Evolutionary conservation across 2,888 invertebrate species (phyloP), one percentile per base, ranked within the genome.

Genomic region (Archaeoteleia sp.): DNA sequence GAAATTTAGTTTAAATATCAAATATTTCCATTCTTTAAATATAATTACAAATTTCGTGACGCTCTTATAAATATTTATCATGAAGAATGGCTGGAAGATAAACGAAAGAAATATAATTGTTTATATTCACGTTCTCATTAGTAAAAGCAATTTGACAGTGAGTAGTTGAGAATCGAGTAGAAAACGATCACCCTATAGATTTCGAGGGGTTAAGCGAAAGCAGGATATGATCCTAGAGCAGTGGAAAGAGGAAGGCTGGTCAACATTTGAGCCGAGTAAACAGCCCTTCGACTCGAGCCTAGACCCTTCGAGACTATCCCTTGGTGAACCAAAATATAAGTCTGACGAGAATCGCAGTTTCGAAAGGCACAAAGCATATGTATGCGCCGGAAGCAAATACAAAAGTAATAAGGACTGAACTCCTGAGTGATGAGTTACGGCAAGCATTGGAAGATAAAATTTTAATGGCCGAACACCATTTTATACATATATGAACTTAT

Each of bases 261-360:
- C 79, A 82, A 82, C 81, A 82, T 82, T 82, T 81, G 82, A 79
- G 72, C 61, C 42, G 57, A 49, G 80, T 67, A 82, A 82, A 82
- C 80, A 78, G 66, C 57, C 71, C 71, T 55, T 58, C 67, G 66
- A 61, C 70, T 42, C 69, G 70, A 45, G 61, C 60, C 60, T 69
- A 69, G 65, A 70, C 73, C 74, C 74, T 72, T 73, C 49, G 71
- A 72, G 70, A 73, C 53, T 58, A 57, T 65, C 70, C 68, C 51
- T 61, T 53, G 53, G 42, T 61, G 62, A 54, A 51, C 67, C 58
- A 49, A 67, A 67, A 69, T 75, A 69, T 73, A 69, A 70, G 70
- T 61, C 49, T 43, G 63, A 58, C 55, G 67, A 51, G 42, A 57
- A 61, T 63, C 51, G 49, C 51, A 27, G 71, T 71, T 57, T 55